Evolutionary conservation across 2,113 vertebrate genomes (phyloP).

Genomic region (Hyperoodon ampullatus): DNA sequence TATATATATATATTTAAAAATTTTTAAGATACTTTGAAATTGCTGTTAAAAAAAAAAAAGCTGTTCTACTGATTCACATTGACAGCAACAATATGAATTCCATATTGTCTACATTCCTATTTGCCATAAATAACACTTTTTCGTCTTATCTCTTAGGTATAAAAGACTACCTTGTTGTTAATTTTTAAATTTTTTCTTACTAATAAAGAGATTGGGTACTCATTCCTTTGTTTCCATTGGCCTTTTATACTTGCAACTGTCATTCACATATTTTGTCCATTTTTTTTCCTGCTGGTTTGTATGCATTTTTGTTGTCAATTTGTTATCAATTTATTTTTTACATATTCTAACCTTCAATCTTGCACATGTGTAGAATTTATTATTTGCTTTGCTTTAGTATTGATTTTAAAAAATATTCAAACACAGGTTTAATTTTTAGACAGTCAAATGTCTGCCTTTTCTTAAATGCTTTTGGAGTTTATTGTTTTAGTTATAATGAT

Average conservation of each 20-base stretch:
- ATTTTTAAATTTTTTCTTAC: not conserved
- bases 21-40: not conserved
- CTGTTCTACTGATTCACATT: not conserved
- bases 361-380: not conserved
- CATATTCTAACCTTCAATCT: not conserved
- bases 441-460: not conserved
- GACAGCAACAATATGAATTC: not conserved
- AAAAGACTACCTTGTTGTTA: not conserved
- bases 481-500: not conserved
- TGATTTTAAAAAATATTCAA: not conserved
- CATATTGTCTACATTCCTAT: not conserved
- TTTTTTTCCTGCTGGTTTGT: not conserved
- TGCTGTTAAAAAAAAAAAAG: not conserved
- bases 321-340: not conserved
- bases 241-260: not conserved
- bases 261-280: not conserved
- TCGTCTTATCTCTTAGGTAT: not conserved
- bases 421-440: not conserved
- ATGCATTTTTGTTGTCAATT: not conserved
- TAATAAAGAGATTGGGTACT: not conserved
- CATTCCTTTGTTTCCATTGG: not conserved
- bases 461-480: conserved; percentile 1
- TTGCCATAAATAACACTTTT: not conserved
- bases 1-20: not conserved
- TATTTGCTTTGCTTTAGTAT: not conserved